A percentile compares a stretch with the other conserved stretches of the same genome.
phyloP scores from a whole-genome alignment of 64 coral and sea anemone species.

The Stichodactyla helianthus region DNA sequence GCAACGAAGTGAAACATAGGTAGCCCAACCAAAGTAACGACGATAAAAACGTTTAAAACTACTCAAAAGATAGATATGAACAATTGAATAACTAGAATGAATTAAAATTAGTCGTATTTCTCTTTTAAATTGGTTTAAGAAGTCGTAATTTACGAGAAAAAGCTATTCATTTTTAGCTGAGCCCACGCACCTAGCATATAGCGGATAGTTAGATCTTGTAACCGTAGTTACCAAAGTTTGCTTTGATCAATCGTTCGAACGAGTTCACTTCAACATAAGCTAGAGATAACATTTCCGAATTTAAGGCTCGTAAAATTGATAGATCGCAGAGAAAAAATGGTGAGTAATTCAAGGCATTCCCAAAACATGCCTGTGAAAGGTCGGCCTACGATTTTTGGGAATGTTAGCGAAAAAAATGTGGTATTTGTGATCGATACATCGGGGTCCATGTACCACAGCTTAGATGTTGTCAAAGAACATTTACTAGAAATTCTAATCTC shows the following conservation, averaged over 20 bases:
- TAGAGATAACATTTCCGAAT: not conserved
- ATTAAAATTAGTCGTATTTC: too few relatives aligned
- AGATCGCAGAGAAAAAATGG: not conserved
- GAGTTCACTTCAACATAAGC: not conserved
- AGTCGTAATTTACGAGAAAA: not conserved
- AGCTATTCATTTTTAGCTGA: not conserved
- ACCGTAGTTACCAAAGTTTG: not conserved
- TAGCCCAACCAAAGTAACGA: not conserved
- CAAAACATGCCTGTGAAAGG: slow-evolving; percentile 30
- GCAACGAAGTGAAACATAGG: not conserved
- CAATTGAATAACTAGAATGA: too few relatives aligned
- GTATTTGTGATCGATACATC: slow-evolving; percentile 74
- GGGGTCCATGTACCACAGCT: slow-evolving; percentile 87
- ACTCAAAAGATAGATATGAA: not conserved
- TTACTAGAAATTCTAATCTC: slow-evolving; percentile 81
- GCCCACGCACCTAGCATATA: not conserved
- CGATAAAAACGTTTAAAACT: not conserved
- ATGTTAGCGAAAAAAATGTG: slow-evolving; percentile 72
- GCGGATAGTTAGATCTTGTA: not conserved
- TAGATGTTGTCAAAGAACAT: slow-evolving; percentile 83
- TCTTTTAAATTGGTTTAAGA: too few relatives aligned
- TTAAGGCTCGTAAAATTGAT: not conserved
- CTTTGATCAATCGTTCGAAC: not conserved
- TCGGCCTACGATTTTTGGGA: slow-evolving; percentile 78
- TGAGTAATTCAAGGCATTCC: not conserved